Evolutionary conservation across 2,113 vertebrate species (phyloP).

Genomic region (Perccottus glenii): DNA sequence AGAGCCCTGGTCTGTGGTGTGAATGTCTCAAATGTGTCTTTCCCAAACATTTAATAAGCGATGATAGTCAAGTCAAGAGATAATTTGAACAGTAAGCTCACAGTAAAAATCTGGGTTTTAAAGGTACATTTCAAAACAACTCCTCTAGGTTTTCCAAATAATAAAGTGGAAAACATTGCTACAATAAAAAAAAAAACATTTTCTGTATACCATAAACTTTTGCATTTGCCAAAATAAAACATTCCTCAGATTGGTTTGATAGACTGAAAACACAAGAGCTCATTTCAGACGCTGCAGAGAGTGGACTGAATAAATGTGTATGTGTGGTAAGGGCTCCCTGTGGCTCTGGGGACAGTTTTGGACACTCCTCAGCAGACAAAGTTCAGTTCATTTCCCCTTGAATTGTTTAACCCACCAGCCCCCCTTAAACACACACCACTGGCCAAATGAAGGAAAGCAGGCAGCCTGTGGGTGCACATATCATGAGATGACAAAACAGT

Average conservation of each 20-base stretch:
- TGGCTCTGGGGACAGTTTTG: conserved; percentile 57
- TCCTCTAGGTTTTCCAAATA: neutral
- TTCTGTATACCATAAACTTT: neutral
- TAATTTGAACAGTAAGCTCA: conserved; percentile 10
- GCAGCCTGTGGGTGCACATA: conserved; percentile 39
- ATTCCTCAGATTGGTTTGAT: conserved; percentile 39
- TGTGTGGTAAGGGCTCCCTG: conserved; percentile 62
- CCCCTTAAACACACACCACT: conserved; percentile 7
- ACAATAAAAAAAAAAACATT: conserved; percentile 26
- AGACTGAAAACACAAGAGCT: conserved; percentile 31
- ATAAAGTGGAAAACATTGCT: neutral
- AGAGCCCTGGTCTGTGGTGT: conserved; percentile 70
- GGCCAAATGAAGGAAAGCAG: conserved; percentile 48
- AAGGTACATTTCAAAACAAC: conserved; percentile 30
- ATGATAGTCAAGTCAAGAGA: neutral
- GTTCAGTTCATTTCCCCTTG: conserved; percentile 55
- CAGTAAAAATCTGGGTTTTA: conserved; percentile 8
- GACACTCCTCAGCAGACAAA: conserved; percentile 54
- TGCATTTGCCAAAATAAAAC: conserved; percentile 50
- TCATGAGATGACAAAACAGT: conserved; percentile 45
- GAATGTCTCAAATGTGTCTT: conserved; percentile 52
- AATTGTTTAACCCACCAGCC: conserved; percentile 6
- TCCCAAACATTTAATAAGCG: conserved; percentile 32
- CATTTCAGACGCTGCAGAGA: conserved; percentile 36
- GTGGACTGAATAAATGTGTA: conserved; percentile 45